Evolutionary conservation across 2,797 vertebrate genomes (phyloP).

Genomic region (Dromococcyx pavoninus): DNA sequence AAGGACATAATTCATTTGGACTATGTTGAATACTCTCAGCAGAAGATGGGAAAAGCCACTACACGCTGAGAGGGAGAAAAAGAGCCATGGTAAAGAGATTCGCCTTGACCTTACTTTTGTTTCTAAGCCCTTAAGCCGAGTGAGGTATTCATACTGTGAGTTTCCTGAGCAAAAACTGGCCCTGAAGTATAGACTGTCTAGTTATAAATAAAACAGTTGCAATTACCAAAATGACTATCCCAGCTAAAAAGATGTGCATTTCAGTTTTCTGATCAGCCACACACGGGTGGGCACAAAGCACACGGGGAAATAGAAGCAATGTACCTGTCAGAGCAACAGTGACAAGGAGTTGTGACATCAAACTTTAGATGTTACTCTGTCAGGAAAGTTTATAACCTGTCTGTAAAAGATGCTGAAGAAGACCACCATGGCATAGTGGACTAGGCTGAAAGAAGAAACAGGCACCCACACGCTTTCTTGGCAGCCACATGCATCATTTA

Average conservation of each 20-base stretch:
- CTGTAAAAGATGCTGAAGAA: background rate
- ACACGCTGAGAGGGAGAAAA: background rate
- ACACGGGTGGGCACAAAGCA: background rate
- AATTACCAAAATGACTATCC: background rate
- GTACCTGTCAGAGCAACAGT: fast-evolving
- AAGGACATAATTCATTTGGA: background rate
- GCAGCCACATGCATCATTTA: background rate
- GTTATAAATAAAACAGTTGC: background rate
- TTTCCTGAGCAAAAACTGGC: background rate
- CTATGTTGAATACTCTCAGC: background rate
- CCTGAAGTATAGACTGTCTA: background rate
- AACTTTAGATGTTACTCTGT: background rate
- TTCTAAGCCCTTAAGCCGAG: background rate
- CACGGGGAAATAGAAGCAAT: background rate
- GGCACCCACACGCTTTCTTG: fast-evolving
- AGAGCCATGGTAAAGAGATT: background rate
- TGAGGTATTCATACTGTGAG: background rate
- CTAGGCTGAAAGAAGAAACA: background rate
- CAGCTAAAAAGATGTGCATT: background rate
- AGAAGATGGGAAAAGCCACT: background rate
- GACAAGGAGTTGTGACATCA: background rate
- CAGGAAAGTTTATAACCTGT: background rate
- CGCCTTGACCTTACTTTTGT: background rate
- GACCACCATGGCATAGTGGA: too few relatives aligned
- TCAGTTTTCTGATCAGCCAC: background rate